Conservation (phyloP, 2,797 vertebrate genomes). For the Danio choprae region DNA sequence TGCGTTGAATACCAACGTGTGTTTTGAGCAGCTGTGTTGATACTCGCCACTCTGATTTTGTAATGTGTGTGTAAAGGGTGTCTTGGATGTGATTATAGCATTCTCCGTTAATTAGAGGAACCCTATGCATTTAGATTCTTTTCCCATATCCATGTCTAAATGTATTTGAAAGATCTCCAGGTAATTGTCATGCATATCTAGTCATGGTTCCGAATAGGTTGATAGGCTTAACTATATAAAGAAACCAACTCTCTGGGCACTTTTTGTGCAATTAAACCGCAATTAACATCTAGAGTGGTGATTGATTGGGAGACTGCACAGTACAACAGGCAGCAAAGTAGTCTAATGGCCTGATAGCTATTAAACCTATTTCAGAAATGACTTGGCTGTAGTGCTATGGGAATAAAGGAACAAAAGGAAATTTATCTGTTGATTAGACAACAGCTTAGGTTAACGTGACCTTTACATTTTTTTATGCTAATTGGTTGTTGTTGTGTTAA, state of each 20-base stretch:
- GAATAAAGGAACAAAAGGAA: not conserved
- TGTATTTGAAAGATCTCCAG: slow-evolving; percentile 42
- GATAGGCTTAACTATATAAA: slow-evolving; percentile 53
- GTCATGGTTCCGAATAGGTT: slow-evolving; percentile 43
- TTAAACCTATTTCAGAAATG: slow-evolving; percentile 46
- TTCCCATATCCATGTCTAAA: slow-evolving; percentile 28
- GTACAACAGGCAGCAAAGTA: slow-evolving; percentile 43
- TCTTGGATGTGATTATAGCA: slow-evolving; percentile 47
- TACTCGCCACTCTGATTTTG: not conserved
- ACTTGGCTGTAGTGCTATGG: slow-evolving; percentile 27
- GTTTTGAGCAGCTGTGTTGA: slow-evolving; percentile 19
- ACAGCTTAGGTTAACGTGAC: not conserved
- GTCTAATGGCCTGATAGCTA: slow-evolving; percentile 44
- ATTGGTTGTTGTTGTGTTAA: no score
- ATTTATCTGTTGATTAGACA: slow-evolving; percentile 22
- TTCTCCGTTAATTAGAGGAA: slow-evolving; percentile 54
- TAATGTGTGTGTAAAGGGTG: slow-evolving; percentile 35
- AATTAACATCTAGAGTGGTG: slow-evolving; percentile 44
- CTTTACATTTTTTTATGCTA: not conserved
- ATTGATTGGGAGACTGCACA: slow-evolving; percentile 44
- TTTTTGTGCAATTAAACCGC: slow-evolving; percentile 58
- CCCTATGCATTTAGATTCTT: slow-evolving; percentile 42
- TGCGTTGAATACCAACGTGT: slow-evolving; percentile 22
- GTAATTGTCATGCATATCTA: slow-evolving; percentile 45
- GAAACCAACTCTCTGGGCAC: slow-evolving; percentile 46